Base-by-base conservation (phyloP, 2,797 vertebrate genomes). In the Tadarida brasiliensis region DNA sequence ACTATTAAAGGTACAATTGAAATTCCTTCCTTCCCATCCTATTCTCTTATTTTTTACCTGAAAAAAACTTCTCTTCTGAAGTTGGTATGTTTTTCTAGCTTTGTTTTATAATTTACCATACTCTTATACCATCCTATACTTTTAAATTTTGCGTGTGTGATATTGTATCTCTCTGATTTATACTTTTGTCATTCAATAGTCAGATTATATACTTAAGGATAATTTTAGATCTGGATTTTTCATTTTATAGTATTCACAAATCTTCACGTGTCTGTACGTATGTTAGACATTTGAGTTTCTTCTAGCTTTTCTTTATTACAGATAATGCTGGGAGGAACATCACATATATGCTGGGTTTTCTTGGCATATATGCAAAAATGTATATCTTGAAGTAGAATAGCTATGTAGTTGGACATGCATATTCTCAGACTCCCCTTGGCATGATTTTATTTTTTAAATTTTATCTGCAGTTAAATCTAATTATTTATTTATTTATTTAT, bases 381-480 rank as follows among this genome's bases (percentile, higher is more conserved):
- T 83, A 78, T 54, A 88, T 61, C 10, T 59, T 11, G 15, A 67
- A 47, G 44, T 67, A 20, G 54, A 85, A 77, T 61, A 30, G 1
- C 14, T 87, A 2, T 91, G 49, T 71, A 56, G 16, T 76, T 44
- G 6, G 14, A 0, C 6, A 39, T n/a, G 5, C 56, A 3, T 39
- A 80, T 91, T 77, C 94, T 97, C 68, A 97, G 56, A 95, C 5
- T 96, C 1, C 63, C 10, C 80, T 91, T 95, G 87, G n/a, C 85
- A 77, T 22, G 33, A 44, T 59, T 90, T 61, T 84, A 96, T n/a
- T n/a, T n/a, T n/a, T n/a, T n/a, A n/a, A n/a, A n/a, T n/a, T n/a
- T n/a, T n/a, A n/a, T n/a, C n/a, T n/a, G n/a, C n/a, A n/a, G n/a
- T n/a, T n/a, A n/a, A n/a, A n/a, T n/a, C n/a, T n/a, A n/a, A n/a